A percentile compares a stretch with the other conserved stretches of the same genome.
Evolutionary conservation across 2,888 invertebrate genomes (phyloP).

Genomic region (Agriopis marginaria): DNA sequence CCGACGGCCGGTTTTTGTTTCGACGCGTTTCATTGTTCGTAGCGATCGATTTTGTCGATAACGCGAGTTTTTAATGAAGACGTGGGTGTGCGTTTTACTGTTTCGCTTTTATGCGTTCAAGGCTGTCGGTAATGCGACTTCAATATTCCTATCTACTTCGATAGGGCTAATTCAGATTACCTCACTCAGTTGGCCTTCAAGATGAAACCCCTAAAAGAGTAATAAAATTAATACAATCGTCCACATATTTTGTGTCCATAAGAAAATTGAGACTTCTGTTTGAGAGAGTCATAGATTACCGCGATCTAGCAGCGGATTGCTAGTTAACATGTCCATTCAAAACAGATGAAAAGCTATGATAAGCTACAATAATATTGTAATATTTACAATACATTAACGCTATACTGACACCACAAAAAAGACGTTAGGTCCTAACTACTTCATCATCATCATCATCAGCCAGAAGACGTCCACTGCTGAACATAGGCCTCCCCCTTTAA

Average conservation of each 20-base stretch:
- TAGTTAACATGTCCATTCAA: background rate
- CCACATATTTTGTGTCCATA: background rate
- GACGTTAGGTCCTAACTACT: too few relatives aligned
- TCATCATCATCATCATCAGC: too few relatives aligned
- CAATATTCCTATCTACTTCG: conserved; percentile 10
- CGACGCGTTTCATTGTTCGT: conserved; percentile 83
- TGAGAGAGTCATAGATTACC: too few relatives aligned
- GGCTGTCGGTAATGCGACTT: conserved; percentile 42
- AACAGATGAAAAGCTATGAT: background rate
- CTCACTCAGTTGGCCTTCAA: background rate
- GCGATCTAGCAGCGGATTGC: background rate
- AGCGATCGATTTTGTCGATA: conserved; percentile 83
- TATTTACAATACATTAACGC: too few relatives aligned
- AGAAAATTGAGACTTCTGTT: too few relatives aligned
- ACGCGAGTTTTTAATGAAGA: conserved; percentile 79
- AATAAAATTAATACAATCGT: background rate
- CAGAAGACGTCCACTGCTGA: too few relatives aligned
- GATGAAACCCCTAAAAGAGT: background rate
- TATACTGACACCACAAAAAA: too few relatives aligned
- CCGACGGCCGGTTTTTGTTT: conserved; percentile 81
- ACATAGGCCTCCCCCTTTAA: too few relatives aligned
- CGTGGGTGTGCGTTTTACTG: conserved; percentile 73
- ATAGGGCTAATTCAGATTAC: background rate
- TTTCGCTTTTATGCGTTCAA: conserved; percentile 53
- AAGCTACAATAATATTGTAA: too few relatives aligned